Evolutionary conservation across 2,888 invertebrate species (phyloP).

Genomic region (Elysia crispata): DNA sequence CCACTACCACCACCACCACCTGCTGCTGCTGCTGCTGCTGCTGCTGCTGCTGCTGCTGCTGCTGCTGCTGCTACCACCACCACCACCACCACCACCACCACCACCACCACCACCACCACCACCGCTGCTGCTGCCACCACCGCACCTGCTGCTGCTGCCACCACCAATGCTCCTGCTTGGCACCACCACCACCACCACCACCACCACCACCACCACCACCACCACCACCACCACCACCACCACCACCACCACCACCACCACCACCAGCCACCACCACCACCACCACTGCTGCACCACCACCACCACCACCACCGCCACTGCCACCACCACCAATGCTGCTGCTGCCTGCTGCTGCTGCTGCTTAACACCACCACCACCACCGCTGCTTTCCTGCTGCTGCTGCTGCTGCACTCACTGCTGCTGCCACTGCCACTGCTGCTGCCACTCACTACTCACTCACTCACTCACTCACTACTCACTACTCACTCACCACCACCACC

Average conservation of each 20-base stretch:
- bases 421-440: neutral
- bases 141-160: neutral
- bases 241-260: neutral
- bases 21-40: neutral
- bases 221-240: neutral
- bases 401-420: no score
- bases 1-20: neutral
- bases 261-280: no score
- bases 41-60: neutral
- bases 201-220: no score
- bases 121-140: neutral
- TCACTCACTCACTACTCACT: no score
- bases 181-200: no score
- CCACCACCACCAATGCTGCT: no score
- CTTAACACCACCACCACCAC: no score
- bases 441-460: neutral
- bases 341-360: no score
- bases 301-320: neutral
- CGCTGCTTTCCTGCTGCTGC: neutral
- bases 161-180: neutral
- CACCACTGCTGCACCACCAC: no score
- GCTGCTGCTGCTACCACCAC: neutral
- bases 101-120: neutral
- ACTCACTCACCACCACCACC: no score
- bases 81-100: neutral